Evolutionary conservation across 2,113 vertebrate genomes (phyloP).

Genomic region (Lycocorax pyrrhopterus): DNA sequence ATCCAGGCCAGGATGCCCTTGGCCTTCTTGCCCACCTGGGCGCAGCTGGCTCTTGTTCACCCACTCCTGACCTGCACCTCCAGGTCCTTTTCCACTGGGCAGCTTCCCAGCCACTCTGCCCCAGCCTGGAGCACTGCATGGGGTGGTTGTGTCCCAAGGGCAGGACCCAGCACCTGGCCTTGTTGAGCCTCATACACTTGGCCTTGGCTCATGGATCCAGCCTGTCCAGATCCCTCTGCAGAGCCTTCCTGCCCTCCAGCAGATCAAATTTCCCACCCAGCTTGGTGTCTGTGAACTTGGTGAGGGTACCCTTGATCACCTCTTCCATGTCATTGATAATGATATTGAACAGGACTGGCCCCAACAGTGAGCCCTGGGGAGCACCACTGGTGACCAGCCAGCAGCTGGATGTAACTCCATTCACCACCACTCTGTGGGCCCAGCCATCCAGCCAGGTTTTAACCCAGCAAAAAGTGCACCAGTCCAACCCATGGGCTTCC

Average conservation of each 20-base stretch:
- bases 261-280: not conserved
- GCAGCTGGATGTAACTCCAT: not conserved
- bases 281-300: not conserved
- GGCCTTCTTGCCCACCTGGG: not conserved
- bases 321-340: not conserved
- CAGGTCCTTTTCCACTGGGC: not conserved
- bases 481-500: too few species aligned
- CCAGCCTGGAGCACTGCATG: not conserved
- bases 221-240: not conserved
- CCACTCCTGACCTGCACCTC: not conserved
- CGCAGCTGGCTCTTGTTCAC: not conserved
- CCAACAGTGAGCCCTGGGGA: not conserved
- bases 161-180: not conserved
- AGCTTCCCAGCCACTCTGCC: not conserved
- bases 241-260: not conserved
- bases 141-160: not conserved
- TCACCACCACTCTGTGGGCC: not conserved
- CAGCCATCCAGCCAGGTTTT: not conserved
- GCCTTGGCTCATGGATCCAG: not conserved
- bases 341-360: not conserved
- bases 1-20: not conserved
- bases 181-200: not conserved
- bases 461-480: not conserved
- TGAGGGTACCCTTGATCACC: not conserved
- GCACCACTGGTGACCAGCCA: not conserved